These are phyloP conservation scores for Caenorhabditis sp. DNA, from an alignment of 2,888 invertebrate species.

Conservation along the genomic window DNA sequence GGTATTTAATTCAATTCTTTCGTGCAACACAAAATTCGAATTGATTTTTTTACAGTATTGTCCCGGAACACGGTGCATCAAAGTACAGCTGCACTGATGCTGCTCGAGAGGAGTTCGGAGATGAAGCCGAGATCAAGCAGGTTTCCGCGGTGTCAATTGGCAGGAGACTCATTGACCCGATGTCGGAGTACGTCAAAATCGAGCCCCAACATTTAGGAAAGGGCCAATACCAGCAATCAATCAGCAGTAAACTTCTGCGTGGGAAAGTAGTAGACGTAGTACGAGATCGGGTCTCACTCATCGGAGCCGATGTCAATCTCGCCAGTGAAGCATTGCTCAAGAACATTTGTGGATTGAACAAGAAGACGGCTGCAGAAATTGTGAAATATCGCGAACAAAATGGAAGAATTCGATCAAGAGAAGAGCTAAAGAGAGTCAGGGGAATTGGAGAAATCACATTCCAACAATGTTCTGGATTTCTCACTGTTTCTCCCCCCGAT, in stretches of 20 bases:
- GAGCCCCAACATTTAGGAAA: conserved; percentile 95
- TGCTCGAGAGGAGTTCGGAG: conserved; percentile 86
- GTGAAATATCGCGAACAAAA: conserved; percentile 89
- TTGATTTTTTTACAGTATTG: conserved; percentile 87
- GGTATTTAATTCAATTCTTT: conserved; percentile 27
- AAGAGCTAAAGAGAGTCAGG: conserved; percentile 89
- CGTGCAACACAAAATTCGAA: not conserved
- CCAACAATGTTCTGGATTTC: conserved; percentile 86
- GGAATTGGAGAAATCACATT: conserved; percentile 91
- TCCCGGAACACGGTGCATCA: conserved; percentile 93
- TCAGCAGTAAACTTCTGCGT: conserved; percentile 89
- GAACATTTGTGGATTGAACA: conserved; percentile 91
- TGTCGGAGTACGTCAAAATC: conserved; percentile 94
- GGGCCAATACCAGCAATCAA: conserved; percentile 95
- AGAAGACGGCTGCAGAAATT: conserved; percentile 89
- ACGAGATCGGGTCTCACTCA: conserved; percentile 93
- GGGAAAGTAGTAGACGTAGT: conserved; percentile 90
- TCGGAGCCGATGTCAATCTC: conserved; percentile 94
- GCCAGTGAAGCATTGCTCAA: conserved; percentile 90
- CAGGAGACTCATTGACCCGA: conserved; percentile 92
- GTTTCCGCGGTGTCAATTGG: conserved; percentile 87
- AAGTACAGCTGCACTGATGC: conserved; percentile 94
- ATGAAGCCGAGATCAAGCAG: conserved; percentile 30
- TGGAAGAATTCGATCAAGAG: conserved; percentile 88
- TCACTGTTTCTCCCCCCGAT: conserved; percentile 40